phyloP scores from a whole-genome alignment of 2,113 vertebrate species.

The Rallus limicola region DNA sequence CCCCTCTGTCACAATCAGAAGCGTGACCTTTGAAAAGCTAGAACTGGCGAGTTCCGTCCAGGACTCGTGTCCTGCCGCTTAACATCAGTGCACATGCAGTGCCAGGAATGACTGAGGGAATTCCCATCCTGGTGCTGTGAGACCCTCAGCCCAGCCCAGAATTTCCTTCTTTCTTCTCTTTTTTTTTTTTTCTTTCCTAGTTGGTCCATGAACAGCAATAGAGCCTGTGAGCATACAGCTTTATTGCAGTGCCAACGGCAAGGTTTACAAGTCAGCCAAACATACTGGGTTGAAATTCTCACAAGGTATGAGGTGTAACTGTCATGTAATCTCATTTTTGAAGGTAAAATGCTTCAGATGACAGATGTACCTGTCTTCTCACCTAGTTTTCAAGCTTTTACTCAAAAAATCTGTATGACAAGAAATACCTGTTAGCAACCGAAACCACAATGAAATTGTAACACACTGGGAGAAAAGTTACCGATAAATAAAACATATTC shows the following conservation, averaged over 20 bases:
- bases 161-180: not conserved
- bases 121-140: not conserved
- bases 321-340: not conserved
- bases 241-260: not conserved
- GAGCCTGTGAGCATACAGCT: not conserved
- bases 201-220: not conserved
- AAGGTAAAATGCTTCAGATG: not conserved
- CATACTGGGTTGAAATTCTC: not conserved
- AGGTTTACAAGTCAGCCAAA: not conserved
- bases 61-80: not conserved
- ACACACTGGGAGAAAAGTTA: not conserved
- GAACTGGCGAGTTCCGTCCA: not conserved
- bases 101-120: not conserved
- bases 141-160: not conserved
- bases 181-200: not conserved
- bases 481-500: not conserved
- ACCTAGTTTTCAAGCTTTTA: not conserved
- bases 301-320: not conserved
- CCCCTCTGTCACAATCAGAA: accelerated
- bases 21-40: not conserved
- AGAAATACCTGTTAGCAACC: not conserved
- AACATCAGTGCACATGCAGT: not conserved
- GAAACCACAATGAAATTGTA: not conserved
- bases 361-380: not conserved
- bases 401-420: not conserved